Percentiles rank a stretch among this genome's conserved stretches.
Evolutionary conservation across 2,888 invertebrate genomes (phyloP).

Genomic region (Lacanobia wlatinum): DNA sequence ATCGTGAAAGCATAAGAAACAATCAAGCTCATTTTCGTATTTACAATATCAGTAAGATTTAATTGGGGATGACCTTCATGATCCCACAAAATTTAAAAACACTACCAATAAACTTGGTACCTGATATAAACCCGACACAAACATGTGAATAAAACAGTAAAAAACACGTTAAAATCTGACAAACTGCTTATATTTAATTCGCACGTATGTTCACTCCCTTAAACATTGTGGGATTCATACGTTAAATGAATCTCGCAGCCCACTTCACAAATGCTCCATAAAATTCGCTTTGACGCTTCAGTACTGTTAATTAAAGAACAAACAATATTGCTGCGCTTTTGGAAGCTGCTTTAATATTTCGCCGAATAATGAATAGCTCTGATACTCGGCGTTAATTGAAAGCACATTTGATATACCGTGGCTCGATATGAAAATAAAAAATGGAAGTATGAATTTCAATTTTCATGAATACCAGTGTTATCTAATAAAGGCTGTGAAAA

Average conservation of each 20-base stretch:
- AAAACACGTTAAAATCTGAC: background rate
- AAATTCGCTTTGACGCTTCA: constrained; percentile 54
- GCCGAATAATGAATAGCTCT: constrained; percentile 41
- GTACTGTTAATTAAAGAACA: constrained; percentile 58
- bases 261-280: constrained; percentile 50
- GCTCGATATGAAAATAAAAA: constrained; percentile 43
- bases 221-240: constrained; percentile 7
- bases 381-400: constrained; percentile 52
- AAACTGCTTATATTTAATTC: background rate
- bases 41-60: background rate
- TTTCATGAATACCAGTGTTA: constrained; percentile 26
- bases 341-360: constrained; percentile 51
- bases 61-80: background rate
- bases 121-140: background rate
- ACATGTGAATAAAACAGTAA: background rate
- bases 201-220: background rate
- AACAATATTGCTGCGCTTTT: constrained; percentile 54
- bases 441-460: constrained; percentile 17
- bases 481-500: constrained; percentile 21
- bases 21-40: too few species aligned
- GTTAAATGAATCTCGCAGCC: constrained; percentile 19
- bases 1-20: too few species aligned
- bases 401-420: constrained; percentile 45
- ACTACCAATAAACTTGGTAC: background rate
- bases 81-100: background rate